Conservation (phyloP, 1,140 invertebrate species). For the Ostrea denselamellosa region DNA sequence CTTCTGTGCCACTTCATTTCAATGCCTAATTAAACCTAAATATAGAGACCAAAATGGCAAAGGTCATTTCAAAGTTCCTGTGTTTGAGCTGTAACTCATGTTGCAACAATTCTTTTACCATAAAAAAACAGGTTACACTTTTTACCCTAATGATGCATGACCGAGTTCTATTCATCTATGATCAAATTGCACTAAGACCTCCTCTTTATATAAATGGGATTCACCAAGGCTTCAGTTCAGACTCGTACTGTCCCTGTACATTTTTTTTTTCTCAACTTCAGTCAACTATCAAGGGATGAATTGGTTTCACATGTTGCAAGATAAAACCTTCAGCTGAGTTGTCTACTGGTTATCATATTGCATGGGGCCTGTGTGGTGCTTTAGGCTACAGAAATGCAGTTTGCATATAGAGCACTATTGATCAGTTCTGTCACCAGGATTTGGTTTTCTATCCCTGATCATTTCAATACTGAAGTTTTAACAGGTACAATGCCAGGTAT, state of each 20-base stretch:
- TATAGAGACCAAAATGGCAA: slow-evolving; percentile 4
- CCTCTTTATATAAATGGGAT: slow-evolving; percentile 7
- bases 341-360: not conserved
- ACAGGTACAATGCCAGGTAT: not conserved
- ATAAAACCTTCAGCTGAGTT: slow-evolving; percentile 4
- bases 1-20: not conserved
- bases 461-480: not conserved
- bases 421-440: not conserved
- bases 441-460: not conserved
- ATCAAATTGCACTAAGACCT: not conserved
- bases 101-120: not conserved
- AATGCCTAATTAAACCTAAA: not conserved
- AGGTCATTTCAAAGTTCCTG: not conserved
- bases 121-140: not conserved
- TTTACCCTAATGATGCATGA: slow-evolving; percentile 12
- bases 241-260: not conserved
- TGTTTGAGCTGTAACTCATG: not conserved
- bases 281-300: slow-evolving; percentile 19
- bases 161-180: slow-evolving; percentile 6
- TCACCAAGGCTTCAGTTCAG: not conserved
- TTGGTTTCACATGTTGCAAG: not conserved
- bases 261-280: slow-evolving; percentile 23
- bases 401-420: not conserved
- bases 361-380: not conserved
- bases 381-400: not conserved